Evolutionary conservation across 2,113 vertebrate species (phyloP).

Genomic region (Siphamia tubifer): DNA sequence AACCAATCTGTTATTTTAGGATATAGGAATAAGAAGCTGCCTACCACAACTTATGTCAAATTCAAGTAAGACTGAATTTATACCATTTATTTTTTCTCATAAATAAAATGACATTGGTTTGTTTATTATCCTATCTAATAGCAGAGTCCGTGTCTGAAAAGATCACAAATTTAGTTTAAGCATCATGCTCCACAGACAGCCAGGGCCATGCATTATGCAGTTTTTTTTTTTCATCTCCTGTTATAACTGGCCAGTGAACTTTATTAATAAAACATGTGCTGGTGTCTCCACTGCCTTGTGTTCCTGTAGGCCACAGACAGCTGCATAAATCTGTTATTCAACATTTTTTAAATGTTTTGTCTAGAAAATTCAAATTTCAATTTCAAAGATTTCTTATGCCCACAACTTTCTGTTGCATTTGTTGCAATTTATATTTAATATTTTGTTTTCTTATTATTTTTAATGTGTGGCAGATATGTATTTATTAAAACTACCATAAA

Average conservation of each 20-base stretch:
- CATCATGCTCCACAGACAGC: not conserved
- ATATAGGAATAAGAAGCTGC: too few species aligned
- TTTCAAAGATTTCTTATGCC: not conserved
- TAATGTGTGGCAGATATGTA: too few species aligned
- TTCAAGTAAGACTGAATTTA: too few species aligned
- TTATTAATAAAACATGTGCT: constrained; percentile 66
- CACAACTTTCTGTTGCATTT: not conserved
- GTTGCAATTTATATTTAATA: too few species aligned
- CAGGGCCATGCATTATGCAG: constrained; percentile 56
- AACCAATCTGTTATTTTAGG: too few species aligned
- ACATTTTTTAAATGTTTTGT: not conserved
- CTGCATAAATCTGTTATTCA: constrained; percentile 5
- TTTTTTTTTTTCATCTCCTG: constrained; percentile 20
- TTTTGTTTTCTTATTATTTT: too few species aligned
- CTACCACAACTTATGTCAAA: too few species aligned
- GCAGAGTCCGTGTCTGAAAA: not conserved
- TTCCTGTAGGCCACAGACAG: not conserved
- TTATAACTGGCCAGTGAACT: constrained; percentile 24
- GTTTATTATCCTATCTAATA: too few species aligned
- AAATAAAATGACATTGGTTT: too few species aligned
- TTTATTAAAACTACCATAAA: too few species aligned
- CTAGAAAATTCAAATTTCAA: not conserved
- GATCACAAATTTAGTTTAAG: constrained; percentile 28
- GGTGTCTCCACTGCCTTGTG: constrained; percentile 40
- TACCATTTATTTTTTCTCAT: too few species aligned